phyloP scores from a whole-genome alignment of 1,140 invertebrate genomes.

The Drosophila bocqueti region DNA sequence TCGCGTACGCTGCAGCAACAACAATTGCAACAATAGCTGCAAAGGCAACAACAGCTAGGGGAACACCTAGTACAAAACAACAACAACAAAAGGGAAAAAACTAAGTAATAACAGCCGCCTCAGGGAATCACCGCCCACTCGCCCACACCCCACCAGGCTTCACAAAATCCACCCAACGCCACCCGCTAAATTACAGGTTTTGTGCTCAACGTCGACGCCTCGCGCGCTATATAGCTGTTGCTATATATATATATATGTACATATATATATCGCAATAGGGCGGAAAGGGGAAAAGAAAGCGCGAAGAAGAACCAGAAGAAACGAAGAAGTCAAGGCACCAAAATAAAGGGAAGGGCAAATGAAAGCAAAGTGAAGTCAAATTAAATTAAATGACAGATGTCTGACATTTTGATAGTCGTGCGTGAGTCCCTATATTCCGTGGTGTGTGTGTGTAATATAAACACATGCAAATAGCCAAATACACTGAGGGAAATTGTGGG shows the following conservation, averaged over 20 bases:
- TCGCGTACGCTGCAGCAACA: conserved; percentile 52
- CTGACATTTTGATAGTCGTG: conserved; percentile 80
- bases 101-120: conserved; percentile 64
- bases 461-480: conserved; percentile 58
- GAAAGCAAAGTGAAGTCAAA: conserved; percentile 82
- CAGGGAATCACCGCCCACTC: conserved; percentile 6
- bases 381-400: conserved; percentile 84
- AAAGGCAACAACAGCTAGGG: conserved; percentile 16
- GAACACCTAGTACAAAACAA: conserved; percentile 11
- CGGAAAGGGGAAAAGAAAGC: conserved; percentile 26
- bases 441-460: conserved; percentile 54
- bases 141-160: background rate
- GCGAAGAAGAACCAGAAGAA: conserved; percentile 9
- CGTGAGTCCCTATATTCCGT: conserved; percentile 41
- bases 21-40: conserved; percentile 21
- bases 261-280: conserved; percentile 22
- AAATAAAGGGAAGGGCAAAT: conserved; percentile 54
- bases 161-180: conserved; percentile 9
- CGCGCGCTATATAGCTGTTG: conserved; percentile 31
- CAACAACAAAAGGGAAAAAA: conserved; percentile 12
- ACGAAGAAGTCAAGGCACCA: conserved; percentile 14
- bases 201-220: conserved; percentile 70
- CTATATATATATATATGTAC: conserved; percentile 19
- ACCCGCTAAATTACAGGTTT: conserved; percentile 74
- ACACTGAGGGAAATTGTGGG: conserved; percentile 9